Evolutionary conservation across 2,888 invertebrate species (phyloP), one percentile per base, ranked within the genome.

Genomic region (Pocota personata): DNA sequence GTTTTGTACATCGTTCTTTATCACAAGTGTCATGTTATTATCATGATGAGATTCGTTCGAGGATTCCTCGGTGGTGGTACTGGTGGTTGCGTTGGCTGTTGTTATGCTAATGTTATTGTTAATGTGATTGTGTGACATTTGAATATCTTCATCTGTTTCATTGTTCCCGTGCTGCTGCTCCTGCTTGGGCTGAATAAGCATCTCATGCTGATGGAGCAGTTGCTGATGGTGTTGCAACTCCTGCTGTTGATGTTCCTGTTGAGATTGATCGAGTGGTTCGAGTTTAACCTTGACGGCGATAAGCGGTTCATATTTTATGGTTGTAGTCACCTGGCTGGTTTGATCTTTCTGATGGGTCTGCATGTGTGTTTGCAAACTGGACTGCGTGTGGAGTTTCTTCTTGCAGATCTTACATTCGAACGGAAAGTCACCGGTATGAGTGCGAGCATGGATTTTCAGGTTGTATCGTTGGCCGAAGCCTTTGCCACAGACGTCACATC

Each of bases 391-490:
- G 76, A 92, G 88, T 88, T 92, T 92, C 88, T 91, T 92, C 76
- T 91, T 91, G 84, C 92, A 92, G 66, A 92, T 88, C 57, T 91
- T 92, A 79, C 92, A 92, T 89, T 92, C 92, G 50, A 91, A 92
- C 37, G 92, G 92, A 87, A 92, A 91, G 40, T 92, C 92, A 1
- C 92, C 92, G 2, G 92, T 92, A 82, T 92, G 92, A 16, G 92
- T 91, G 62, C 92, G 91, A 30, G 92, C 91, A 57, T 92, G 92
- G 35, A 92, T 92, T 83, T 92, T 92, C 1, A 92, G 88, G 89
- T 92, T 92, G 57, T 92, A 92, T 2, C 92, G 91, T 88, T 92
- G 92, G 0, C 92, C 92, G 67, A 92, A 92, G 27, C 92, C 92
- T 87, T 92, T 92, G 82, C 92, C 92, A 66, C 92, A 92, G 10